These are phyloP conservation scores for Ernsta delagoae DNA, from an alignment of 2,888 invertebrate species.

Conservation along the genomic window DNA sequence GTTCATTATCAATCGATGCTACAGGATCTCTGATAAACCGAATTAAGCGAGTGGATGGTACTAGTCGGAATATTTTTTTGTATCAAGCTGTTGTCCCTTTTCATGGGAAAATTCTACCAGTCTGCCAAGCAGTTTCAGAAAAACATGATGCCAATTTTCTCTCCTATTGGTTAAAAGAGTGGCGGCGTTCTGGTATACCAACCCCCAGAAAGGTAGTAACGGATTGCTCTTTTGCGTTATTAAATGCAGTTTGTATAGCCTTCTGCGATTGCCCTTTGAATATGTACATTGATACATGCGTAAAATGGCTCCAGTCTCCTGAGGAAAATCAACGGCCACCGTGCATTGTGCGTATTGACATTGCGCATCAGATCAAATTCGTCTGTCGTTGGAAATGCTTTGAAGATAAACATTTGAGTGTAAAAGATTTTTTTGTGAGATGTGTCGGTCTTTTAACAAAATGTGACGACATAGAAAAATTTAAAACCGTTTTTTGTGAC, in stretches of 20 bases:
- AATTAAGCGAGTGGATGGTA: background rate
- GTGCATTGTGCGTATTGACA: background rate
- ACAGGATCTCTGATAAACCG: background rate
- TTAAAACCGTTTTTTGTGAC: background rate
- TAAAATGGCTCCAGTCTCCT: constrained; percentile 1
- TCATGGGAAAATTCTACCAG: background rate
- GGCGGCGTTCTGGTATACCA: background rate
- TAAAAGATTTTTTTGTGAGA: background rate
- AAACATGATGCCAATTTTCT: background rate
- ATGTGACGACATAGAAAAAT: background rate
- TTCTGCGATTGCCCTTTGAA: background rate
- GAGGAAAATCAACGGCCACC: background rate
- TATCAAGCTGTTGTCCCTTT: background rate
- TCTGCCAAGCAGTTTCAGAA: background rate
- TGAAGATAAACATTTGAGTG: background rate
- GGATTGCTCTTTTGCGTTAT: background rate
- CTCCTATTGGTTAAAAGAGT: background rate
- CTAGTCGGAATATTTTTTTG: background rate
- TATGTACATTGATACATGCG: background rate
- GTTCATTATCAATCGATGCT: background rate
- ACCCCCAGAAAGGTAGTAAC: background rate
- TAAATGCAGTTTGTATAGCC: background rate
- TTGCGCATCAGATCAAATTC: background rate
- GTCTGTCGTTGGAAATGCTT: constrained; percentile 4
- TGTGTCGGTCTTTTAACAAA: background rate